Percentiles rank a stretch among this genome's conserved stretches.
These are phyloP conservation scores for Copidosoma aretas DNA, from an alignment of 2,888 invertebrate genomes.

Conservation along the genomic window DNA sequence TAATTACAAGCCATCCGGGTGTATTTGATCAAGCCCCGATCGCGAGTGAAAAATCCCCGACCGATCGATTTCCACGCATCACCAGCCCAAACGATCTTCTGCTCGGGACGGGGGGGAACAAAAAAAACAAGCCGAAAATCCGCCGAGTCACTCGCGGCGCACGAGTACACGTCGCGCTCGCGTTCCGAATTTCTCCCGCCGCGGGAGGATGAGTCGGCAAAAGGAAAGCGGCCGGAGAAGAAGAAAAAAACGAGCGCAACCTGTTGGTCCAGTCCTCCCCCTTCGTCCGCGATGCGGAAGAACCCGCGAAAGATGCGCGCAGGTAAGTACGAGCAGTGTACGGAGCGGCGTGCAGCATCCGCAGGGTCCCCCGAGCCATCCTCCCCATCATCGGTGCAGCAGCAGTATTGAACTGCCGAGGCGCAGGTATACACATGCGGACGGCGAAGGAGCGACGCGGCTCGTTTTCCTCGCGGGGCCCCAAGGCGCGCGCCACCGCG, in stretches of 20 bases:
- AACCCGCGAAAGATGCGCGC: conserved; percentile 16
- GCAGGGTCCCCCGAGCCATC: neutral
- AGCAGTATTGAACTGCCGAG: neutral
- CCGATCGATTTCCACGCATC: no score
- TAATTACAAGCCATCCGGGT: no score
- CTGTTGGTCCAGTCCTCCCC: conserved; percentile 10
- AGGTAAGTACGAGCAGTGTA: neutral
- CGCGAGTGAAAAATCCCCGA: no score
- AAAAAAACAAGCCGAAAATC: no score
- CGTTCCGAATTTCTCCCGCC: conserved; percentile 18
- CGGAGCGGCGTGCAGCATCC: neutral
- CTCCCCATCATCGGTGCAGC: neutral
- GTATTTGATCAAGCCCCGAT: no score
- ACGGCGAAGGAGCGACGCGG: neutral
- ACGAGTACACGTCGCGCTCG: neutral
- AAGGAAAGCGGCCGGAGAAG: neutral
- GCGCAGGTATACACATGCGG: neutral
- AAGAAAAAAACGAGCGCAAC: neutral
- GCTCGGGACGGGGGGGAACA: neutral
- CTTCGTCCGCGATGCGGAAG: neutral
- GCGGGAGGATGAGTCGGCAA: neutral
- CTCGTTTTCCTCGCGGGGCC: conserved; percentile 11
- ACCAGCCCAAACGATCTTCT: no score
- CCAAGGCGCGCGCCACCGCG: neutral
- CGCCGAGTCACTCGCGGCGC: neutral